phyloP scores from a whole-genome alignment of 2,797 vertebrate species.

The Pangasius larnaudii region DNA sequence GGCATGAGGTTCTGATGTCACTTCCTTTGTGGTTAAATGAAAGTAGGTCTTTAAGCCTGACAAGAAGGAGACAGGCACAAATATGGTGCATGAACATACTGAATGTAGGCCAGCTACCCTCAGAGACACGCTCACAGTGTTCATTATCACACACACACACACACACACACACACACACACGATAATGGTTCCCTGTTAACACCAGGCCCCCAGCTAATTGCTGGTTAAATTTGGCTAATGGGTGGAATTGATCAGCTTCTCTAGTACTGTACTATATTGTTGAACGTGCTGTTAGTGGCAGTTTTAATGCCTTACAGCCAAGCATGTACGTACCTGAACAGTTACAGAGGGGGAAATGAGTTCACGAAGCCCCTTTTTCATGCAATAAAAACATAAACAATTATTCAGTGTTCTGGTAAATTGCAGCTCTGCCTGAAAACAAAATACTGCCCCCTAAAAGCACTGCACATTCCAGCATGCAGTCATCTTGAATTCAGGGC shows the following conservation, averaged over 20 bases:
- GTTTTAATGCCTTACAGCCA: neutral
- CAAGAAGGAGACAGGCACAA: slow-evolving; percentile 7
- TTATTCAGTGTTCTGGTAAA: neutral
- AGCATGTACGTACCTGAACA: neutral
- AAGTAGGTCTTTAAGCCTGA: slow-evolving; percentile 48
- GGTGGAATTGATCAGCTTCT: slow-evolving; percentile 33
- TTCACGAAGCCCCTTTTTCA: neutral
- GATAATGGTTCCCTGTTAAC: slow-evolving; percentile 18
- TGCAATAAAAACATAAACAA: neutral
- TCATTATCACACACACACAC: slow-evolving; percentile 19
- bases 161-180: neutral
- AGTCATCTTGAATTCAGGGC: neutral
- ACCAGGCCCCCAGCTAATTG: slow-evolving; percentile 12
- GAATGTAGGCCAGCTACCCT: slow-evolving; percentile 53
- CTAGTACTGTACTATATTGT: neutral
- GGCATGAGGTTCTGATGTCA: slow-evolving; percentile 44
- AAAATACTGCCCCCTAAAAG: neutral
- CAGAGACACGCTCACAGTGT: slow-evolving; percentile 42
- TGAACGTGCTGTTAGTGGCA: neutral
- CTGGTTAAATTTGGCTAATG: slow-evolving; percentile 27
- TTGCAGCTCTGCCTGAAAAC: neutral
- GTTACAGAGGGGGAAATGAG: neutral
- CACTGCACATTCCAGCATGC: neutral
- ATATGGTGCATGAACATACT: slow-evolving; percentile 42
- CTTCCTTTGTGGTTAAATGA: slow-evolving; percentile 48